These are phyloP conservation scores for Himalopsyche tibetana DNA, from an alignment of 2,888 invertebrate genomes.

Conservation along the genomic window DNA sequence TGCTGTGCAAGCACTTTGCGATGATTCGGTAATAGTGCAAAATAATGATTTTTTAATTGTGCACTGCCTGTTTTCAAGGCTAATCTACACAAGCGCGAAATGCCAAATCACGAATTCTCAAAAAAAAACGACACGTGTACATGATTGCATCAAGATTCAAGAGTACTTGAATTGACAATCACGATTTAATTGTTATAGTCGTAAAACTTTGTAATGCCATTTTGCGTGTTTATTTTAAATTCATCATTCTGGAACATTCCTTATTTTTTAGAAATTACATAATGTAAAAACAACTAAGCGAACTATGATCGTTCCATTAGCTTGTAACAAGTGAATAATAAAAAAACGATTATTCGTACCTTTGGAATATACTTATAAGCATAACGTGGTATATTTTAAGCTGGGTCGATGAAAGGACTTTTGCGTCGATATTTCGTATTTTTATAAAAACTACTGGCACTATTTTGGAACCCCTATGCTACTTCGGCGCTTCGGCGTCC, in stretches of 20 bases:
- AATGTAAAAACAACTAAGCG: too few relatives aligned
- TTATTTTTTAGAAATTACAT: too few relatives aligned
- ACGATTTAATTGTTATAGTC: background rate
- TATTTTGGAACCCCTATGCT: too few relatives aligned
- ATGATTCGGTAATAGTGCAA: background rate
- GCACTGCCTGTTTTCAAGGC: background rate
- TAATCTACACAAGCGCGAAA: background rate
- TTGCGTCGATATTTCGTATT: too few relatives aligned
- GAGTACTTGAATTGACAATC: background rate
- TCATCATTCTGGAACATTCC: background rate
- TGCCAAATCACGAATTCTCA: background rate
- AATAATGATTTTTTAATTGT: background rate
- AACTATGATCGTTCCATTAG: too few relatives aligned
- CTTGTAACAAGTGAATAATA: too few relatives aligned
- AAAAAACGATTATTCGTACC: too few relatives aligned
- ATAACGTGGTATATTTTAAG: too few relatives aligned
- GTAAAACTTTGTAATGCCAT: background rate
- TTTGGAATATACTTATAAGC: too few relatives aligned
- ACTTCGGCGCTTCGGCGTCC: too few relatives aligned
- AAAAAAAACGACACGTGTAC: constrained; percentile 29
- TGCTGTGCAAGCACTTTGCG: background rate
- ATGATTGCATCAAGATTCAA: background rate
- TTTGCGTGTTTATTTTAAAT: background rate
- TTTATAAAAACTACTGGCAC: too few relatives aligned
- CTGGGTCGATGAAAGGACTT: too few relatives aligned